Evolutionary conservation across 2,888 invertebrate species (phyloP).

Genomic region (Deilephila elpenor): DNA sequence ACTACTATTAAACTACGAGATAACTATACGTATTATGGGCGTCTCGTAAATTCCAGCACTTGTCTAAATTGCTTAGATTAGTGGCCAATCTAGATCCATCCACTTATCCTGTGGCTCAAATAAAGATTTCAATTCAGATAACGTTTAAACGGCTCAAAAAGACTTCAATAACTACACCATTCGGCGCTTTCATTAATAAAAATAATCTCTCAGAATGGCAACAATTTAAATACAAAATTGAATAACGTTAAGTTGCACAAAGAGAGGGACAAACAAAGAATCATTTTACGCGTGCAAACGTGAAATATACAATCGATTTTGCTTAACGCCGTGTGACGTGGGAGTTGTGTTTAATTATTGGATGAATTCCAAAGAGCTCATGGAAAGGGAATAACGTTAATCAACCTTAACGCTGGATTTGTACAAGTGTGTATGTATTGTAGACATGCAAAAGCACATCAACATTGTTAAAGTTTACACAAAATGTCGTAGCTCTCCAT

Average conservation of each 20-base stretch:
- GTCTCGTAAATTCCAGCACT: no score
- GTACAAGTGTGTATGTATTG: not conserved
- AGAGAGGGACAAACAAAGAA: not conserved
- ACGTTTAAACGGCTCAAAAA: no score
- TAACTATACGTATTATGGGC: no score
- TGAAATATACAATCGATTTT: constrained; percentile 6
- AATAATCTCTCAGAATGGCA: not conserved
- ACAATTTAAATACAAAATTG: not conserved
- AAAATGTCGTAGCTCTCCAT: no score
- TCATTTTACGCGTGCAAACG: not conserved
- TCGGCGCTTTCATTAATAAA: not conserved
- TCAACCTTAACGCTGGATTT: not conserved
- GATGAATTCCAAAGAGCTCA: constrained; percentile 6
- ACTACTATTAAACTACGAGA: no score
- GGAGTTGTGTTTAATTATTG: constrained; percentile 1
- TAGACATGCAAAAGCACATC: not conserved
- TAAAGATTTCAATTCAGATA: no score
- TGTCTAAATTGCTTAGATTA: no score
- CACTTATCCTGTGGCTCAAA: no score
- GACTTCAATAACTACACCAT: not conserved
- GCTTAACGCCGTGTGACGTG: not conserved
- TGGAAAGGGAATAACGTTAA: not conserved
- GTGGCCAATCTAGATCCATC: no score
- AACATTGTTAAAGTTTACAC: no score
- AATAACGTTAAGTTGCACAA: not conserved